These are phyloP conservation scores for Hydrotaea cyrtoneurina DNA, from an alignment of 2,888 invertebrate genomes.

Conservation along the genomic window DNA sequence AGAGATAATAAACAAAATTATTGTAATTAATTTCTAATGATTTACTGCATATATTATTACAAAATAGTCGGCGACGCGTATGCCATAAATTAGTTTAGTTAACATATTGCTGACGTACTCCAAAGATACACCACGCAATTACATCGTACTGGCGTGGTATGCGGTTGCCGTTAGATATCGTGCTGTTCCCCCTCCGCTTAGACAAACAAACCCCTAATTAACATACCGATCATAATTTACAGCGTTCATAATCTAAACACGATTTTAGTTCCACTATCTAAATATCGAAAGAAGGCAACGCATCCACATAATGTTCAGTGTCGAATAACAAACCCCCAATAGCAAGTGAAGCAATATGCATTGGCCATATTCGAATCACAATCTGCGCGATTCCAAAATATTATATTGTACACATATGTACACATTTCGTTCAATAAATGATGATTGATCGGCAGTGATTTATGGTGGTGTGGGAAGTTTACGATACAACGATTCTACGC, in stretches of 20 bases:
- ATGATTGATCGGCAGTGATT: neutral
- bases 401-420: too few relatives aligned
- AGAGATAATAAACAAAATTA: neutral
- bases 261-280: slow-evolving; percentile 21
- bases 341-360: neutral
- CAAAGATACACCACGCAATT: neutral
- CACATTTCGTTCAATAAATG: neutral
- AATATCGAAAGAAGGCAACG: neutral
- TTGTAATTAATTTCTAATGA: slow-evolving; percentile 46
- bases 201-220: slow-evolving; percentile 72
- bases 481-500: neutral
- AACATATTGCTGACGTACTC: neutral
- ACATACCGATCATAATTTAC: slow-evolving; percentile 76
- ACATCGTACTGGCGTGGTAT: neutral
- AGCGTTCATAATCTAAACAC: slow-evolving; percentile 57
- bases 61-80: neutral
- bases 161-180: too few relatives aligned
- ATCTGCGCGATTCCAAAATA: neutral
- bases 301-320: neutral
- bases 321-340: neutral
- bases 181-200: neutral
- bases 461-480: neutral
- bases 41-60: slow-evolving; percentile 32
- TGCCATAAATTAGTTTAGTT: slow-evolving; percentile 14
- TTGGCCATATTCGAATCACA: neutral